These are phyloP conservation scores for Brenthis hecate DNA, from an alignment of 2,888 invertebrate genomes.

Conservation along the genomic window DNA sequence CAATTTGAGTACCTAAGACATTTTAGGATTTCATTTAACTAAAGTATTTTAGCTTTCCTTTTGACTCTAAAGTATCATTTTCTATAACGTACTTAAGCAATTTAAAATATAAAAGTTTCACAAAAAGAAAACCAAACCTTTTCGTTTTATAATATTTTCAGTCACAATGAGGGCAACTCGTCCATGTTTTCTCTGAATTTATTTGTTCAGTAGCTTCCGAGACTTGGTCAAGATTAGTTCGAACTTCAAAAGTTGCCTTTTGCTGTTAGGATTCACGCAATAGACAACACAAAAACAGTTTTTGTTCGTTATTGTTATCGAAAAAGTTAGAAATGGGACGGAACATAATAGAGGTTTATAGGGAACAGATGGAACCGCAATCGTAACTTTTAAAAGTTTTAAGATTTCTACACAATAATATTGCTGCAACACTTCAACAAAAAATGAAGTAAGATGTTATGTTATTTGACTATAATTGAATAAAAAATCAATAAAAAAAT, in stretches of 20 bases:
- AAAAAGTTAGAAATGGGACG: conserved; percentile 43
- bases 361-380: conserved; percentile 38
- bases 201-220: conserved; percentile 38
- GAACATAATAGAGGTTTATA: conserved; percentile 43
- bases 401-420: conserved; percentile 19
- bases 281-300: conserved; percentile 42
- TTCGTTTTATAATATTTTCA: conserved; percentile 9
- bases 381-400: conserved; percentile 31
- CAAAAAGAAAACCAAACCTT: conserved; percentile 4
- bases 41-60: not conserved
- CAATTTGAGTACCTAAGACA: no score
- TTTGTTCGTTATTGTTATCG: conserved; percentile 47
- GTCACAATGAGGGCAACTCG: conserved; percentile 27
- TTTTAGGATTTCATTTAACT: no score
- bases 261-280: conserved; percentile 40
- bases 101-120: not conserved
- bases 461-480: not conserved
- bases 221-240: conserved; percentile 42
- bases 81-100: not conserved
- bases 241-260: conserved; percentile 42
- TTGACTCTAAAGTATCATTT: not conserved
- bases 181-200: conserved; percentile 39
- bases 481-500: no score
- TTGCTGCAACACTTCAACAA: not conserved
- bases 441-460: not conserved